These are phyloP conservation scores for Tribolium castaneum DNA, from an alignment of 1,140 invertebrate genomes.

Conservation along the genomic window DNA sequence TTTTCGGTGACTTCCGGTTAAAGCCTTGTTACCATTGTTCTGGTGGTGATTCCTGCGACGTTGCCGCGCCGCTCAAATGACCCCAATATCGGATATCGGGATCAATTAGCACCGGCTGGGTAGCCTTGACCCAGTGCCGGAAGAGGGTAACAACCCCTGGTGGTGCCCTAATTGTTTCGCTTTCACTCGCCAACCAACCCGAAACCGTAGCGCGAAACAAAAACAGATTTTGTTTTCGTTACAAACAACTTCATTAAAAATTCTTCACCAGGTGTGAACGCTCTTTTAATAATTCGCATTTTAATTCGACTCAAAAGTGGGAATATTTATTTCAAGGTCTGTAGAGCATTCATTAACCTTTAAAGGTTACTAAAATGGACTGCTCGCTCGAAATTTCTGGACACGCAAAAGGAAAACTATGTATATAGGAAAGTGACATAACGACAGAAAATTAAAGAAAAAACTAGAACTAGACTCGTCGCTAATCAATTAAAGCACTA, in stretches of 20 bases:
- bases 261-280: slow-evolving; percentile 40
- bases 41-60: slow-evolving; percentile 6
- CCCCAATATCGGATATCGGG: slow-evolving; percentile 1
- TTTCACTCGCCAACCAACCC: not conserved
- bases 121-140: slow-evolving; percentile 5
- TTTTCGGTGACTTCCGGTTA: slow-evolving; percentile 35
- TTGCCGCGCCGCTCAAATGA: not conserved
- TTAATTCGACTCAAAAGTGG: slow-evolving; percentile 18
- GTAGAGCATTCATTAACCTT: slow-evolving; percentile 55
- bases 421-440: not conserved
- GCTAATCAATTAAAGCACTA: not conserved
- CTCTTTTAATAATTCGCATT: slow-evolving; percentile 46
- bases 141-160: slow-evolving; percentile 25
- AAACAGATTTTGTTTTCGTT: slow-evolving; percentile 38
- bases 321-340: slow-evolving; percentile 50
- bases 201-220: slow-evolving; percentile 9
- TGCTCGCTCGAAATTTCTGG: not conserved
- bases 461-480: not conserved
- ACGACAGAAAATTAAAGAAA: not conserved
- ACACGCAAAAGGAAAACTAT: not conserved
- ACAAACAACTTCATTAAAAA: slow-evolving; percentile 35
- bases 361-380: slow-evolving; percentile 49
- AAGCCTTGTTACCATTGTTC: slow-evolving; percentile 6
- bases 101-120: slow-evolving; percentile 2
- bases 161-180: slow-evolving; percentile 16